Base-by-base conservation (phyloP, 2,797 vertebrate genomes). In the Mustela erminea region DNA sequence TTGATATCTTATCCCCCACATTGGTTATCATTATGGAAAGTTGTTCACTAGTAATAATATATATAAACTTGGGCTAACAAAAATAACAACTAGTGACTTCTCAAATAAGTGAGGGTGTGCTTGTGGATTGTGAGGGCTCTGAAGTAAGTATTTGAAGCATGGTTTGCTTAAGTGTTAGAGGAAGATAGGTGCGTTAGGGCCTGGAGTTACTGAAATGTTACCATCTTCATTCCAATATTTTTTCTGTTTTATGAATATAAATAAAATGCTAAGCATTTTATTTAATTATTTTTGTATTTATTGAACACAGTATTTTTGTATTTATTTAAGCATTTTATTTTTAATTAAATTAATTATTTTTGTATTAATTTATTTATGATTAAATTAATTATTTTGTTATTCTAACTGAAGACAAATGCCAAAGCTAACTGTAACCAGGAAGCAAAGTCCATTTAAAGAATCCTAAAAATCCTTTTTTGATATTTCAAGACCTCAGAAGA, bases 111-210 rank as follows among this genome's bases (percentile, higher is more conserved):
- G 35, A 87, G 17, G 21, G 7, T 46, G 0, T 88, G 85, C 62
- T 87, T 92, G 17, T 18, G 46, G 60, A 70, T 77, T 88, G 54
- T 62, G 35, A 97, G 27, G 18, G 92, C 93, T 62, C 60, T 35
- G 9, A 10, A 80, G 1, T 25, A 86, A n/a, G 0, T 93, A 54
- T 83, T 41, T 87, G 38, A 85, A 82, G 54, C 15, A 54, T 15
- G 10, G 5, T 21, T 93, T 60, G 6, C 41, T 88, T 17, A 54
- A 54, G 43, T 72, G n/a, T 60, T 85, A 20, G 27, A 27, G n/a
- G 82, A 86, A 56, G 11, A 81, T 11, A 52, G 0, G 29, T 1
- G 41, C 2, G 41, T 29, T 18, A 11, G 23, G 18, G 56, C 18
- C 9, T 23, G 10, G 5, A 32, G 25, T 64, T 92, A 58, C 1